A percentile compares a stretch with the other conserved stretches of the same genome.
phyloP scores from a whole-genome alignment of 2,113 vertebrate genomes.

The Morphnarchus princeps region DNA sequence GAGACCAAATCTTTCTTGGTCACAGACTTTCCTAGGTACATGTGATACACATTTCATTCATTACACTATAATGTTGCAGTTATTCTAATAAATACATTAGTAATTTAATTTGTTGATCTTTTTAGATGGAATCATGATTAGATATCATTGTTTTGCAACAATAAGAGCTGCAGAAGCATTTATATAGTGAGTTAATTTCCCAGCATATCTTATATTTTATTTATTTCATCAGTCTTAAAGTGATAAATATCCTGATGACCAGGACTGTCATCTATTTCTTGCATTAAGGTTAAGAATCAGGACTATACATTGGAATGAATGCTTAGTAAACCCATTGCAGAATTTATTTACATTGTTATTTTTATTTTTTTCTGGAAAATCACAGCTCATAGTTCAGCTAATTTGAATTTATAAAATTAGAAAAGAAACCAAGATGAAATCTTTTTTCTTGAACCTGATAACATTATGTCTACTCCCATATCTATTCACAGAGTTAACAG shows the following conservation, averaged over 20 bases:
- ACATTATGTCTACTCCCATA: neutral
- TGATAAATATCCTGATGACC: neutral
- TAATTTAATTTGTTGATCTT: neutral
- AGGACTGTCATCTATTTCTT: neutral
- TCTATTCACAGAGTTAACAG: neutral
- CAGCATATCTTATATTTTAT: neutral
- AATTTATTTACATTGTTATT: neutral
- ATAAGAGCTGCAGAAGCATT: neutral
- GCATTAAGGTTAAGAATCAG: neutral
- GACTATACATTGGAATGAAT: neutral
- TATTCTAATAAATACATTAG: neutral
- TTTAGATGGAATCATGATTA: neutral
- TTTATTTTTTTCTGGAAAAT: neutral
- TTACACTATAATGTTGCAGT: neutral
- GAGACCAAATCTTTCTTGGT: neutral
- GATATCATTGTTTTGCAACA: neutral
- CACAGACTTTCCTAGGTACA: neutral
- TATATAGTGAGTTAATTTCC: neutral
- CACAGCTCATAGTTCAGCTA: neutral
- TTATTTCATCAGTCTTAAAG: neutral
- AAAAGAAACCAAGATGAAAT: neutral
- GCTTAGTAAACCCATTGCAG: neutral
- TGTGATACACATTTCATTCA: neutral
- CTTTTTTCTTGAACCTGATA: neutral
- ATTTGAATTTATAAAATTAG: neutral